Conservation (phyloP, 1,140 invertebrate genomes). For the Drosophila gunungcola region DNA sequence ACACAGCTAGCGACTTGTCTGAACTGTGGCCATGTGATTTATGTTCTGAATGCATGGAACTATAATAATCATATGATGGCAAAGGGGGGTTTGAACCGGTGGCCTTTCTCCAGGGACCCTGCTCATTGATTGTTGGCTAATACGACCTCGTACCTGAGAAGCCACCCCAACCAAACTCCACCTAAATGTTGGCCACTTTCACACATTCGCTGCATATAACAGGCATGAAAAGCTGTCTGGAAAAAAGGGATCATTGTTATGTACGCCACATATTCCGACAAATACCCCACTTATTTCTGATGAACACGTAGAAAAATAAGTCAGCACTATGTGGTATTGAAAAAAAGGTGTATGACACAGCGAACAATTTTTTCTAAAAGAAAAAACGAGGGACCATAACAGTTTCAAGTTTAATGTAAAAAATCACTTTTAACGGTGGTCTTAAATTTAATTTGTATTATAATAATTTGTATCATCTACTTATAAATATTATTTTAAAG, state of each 20-base stretch:
- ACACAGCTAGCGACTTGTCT: slow-evolving; percentile 32
- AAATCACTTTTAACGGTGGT: too few relatives aligned
- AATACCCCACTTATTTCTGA: slow-evolving; percentile 15
- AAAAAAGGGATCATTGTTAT: slow-evolving; percentile 49
- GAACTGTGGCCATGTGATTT: slow-evolving; percentile 68
- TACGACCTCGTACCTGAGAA: slow-evolving; percentile 29
- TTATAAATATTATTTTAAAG: too few relatives aligned
- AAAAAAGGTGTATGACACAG: background rate
- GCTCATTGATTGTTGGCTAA: slow-evolving; percentile 72
- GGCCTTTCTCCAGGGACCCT: slow-evolving; percentile 1
- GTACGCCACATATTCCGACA: slow-evolving; percentile 29
- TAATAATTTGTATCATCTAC: too few relatives aligned
- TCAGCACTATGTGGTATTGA: background rate
- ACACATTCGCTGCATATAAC: slow-evolving; percentile 36
- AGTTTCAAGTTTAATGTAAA: too few relatives aligned
- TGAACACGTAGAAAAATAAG: slow-evolving; percentile 3
- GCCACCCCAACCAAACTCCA: background rate
- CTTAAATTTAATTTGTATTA: too few relatives aligned
- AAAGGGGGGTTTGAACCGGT: slow-evolving; percentile 12
- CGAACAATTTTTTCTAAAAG: background rate
- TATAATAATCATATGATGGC: slow-evolving; percentile 54
- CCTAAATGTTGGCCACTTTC: slow-evolving; percentile 14
- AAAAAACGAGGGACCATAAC: too few relatives aligned
- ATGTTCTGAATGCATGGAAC: slow-evolving; percentile 71
- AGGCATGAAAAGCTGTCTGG: slow-evolving; percentile 25